phyloP scores from a whole-genome alignment of 2,888 invertebrate species.

The Xiphydria camelus region DNA sequence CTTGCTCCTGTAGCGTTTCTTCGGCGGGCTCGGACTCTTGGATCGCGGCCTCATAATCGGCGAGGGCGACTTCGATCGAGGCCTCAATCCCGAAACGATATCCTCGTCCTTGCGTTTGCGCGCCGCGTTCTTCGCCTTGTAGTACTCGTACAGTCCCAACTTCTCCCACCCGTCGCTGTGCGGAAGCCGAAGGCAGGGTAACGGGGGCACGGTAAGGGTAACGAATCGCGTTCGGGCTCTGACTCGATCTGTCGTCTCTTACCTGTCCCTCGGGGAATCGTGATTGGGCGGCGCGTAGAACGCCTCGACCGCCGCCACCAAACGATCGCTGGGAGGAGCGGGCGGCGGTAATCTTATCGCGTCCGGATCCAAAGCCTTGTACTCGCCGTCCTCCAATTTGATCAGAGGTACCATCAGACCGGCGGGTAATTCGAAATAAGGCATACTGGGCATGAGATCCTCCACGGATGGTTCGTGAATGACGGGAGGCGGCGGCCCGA shows the following conservation, averaged over 20 bases:
- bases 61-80: constrained; percentile 76
- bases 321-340: constrained; percentile 89
- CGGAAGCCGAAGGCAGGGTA: too few relatives aligned
- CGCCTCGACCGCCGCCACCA: constrained; percentile 92
- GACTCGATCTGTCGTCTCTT: too few relatives aligned
- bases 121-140: constrained; percentile 92
- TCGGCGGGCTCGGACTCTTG: constrained; percentile 73
- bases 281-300: constrained; percentile 95
- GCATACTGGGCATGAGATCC: constrained; percentile 85
- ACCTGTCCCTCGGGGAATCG: constrained; percentile 93
- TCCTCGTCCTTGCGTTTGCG: constrained; percentile 87
- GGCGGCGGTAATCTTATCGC: constrained; percentile 92
- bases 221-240: too few relatives aligned
- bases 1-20: constrained; percentile 74
- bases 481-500: constrained; percentile 57
- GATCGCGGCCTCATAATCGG: constrained; percentile 77
- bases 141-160: constrained; percentile 95
- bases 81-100: constrained; percentile 71
- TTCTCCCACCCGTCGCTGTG: constrained; percentile 97
- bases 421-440: constrained; percentile 96
- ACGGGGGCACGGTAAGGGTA: too few relatives aligned
- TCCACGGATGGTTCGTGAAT: constrained; percentile 63
- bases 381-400: constrained; percentile 87
- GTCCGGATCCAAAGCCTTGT: constrained; percentile 86
- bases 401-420: constrained; percentile 98